Percentiles rank a stretch among this genome's conserved stretches.
phyloP scores from a whole-genome alignment of 2,113 vertebrate species.

The Cololabis saira region DNA sequence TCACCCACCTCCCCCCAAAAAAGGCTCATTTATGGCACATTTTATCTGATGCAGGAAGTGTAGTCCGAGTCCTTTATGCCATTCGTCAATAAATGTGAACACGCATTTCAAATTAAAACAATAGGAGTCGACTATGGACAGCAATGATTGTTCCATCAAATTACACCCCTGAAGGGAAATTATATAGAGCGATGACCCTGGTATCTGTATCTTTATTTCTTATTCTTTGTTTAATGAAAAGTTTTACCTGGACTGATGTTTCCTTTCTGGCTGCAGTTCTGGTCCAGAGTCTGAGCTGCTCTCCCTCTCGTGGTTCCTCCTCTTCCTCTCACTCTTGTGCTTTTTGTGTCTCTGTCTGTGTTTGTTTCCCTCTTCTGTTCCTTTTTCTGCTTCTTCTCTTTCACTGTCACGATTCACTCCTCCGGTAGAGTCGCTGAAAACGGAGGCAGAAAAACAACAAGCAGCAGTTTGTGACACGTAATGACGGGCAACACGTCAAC shows the following conservation, averaged over 20 bases:
- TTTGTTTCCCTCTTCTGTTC: slow-evolving; percentile 82
- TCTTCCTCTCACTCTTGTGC: slow-evolving; percentile 96
- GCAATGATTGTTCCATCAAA: no score
- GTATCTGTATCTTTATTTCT: no score
- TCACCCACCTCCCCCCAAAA: no score
- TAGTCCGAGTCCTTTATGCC: no score
- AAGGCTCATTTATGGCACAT: no score
- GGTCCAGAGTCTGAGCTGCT: slow-evolving; percentile 77
- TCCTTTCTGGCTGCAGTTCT: slow-evolving; percentile 74
- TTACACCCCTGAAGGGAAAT: no score
- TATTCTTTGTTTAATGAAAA: no score
- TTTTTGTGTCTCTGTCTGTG: slow-evolving; percentile 88
- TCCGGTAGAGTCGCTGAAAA: slow-evolving; percentile 24
- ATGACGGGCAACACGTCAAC: background rate
- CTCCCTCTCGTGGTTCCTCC: slow-evolving; percentile 85
- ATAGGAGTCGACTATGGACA: no score
- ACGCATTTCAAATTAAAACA: background rate
- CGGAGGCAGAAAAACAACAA: background rate
- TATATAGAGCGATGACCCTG: no score
- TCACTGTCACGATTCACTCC: background rate
- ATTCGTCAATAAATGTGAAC: no score
- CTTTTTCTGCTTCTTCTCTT: background rate
- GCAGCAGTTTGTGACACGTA: no score
- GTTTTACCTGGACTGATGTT: slow-evolving; percentile 62
- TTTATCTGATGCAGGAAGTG: no score